These are phyloP conservation scores for Zaprionus davidi DNA, from an alignment of 1,140 invertebrate genomes.

Conservation along the genomic window DNA sequence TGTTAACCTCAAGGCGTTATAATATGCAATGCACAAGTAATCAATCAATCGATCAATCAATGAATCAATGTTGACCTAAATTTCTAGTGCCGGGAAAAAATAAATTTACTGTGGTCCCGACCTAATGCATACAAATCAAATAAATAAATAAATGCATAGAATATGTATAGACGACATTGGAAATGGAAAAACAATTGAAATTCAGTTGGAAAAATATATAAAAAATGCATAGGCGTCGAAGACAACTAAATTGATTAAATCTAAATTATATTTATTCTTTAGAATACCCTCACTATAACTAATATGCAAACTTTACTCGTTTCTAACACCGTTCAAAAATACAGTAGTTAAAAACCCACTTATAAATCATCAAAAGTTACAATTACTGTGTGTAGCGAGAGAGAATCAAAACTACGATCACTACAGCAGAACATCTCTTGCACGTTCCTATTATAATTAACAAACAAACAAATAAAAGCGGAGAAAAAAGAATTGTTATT, in stretches of 20 bases:
- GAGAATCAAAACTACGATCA: slow-evolving; percentile 9
- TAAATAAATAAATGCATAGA: slow-evolving; percentile 45
- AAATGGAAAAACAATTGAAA: slow-evolving; percentile 25
- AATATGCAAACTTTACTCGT: background rate
- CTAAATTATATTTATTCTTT: slow-evolving; percentile 12
- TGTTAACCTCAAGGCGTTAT: slow-evolving; percentile 23
- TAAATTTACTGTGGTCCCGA: slow-evolving; percentile 28
- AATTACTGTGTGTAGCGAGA: slow-evolving; percentile 24
- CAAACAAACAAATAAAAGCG: slow-evolving; percentile 51
- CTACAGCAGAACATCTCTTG: slow-evolving; percentile 9
- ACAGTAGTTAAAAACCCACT: background rate
- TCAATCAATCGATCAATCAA: slow-evolving; percentile 29
- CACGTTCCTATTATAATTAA: slow-evolving; percentile 53
- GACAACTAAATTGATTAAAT: slow-evolving; percentile 1
- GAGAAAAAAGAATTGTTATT: slow-evolving; percentile 25
- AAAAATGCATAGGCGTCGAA: slow-evolving; percentile 7
- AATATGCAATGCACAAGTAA: slow-evolving; percentile 21
- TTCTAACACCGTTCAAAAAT: background rate
- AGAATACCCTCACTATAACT: background rate
- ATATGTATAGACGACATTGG: slow-evolving; percentile 34
- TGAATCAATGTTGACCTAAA: slow-evolving; percentile 67
- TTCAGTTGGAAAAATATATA: slow-evolving; percentile 18
- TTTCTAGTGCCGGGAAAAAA: slow-evolving; percentile 44
- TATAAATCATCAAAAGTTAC: background rate
- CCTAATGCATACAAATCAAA: slow-evolving; percentile 40